Evolutionary conservation across 64 coral and sea anemone genomes (phyloP).

Genomic region (Montipora foliosa): DNA sequence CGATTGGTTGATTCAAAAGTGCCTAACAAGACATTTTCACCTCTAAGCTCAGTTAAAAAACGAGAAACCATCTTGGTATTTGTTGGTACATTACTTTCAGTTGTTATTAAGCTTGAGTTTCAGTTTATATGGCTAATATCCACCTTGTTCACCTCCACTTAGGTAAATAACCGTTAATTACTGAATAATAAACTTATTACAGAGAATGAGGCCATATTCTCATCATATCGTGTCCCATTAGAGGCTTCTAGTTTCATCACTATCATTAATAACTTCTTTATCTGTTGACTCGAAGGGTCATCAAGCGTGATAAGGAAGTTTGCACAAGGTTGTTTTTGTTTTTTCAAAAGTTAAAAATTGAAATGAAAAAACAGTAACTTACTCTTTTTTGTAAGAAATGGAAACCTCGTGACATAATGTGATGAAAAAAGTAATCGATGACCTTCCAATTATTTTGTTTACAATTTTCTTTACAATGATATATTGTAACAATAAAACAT

Average conservation of each 20-base stretch:
- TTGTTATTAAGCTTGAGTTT: too few relatives aligned
- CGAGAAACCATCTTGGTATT: too few relatives aligned
- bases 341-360: background rate
- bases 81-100: too few relatives aligned
- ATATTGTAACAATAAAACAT: background rate
- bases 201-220: background rate
- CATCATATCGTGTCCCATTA: background rate
- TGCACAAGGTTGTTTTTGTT: background rate
- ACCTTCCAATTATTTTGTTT: background rate
- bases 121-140: too few relatives aligned
- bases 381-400: background rate
- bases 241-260: background rate
- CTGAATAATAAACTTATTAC: background rate
- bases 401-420: background rate
- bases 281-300: background rate
- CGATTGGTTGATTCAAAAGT: too few relatives aligned
- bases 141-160: too few relatives aligned
- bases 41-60: too few relatives aligned
- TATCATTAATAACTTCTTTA: background rate
- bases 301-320: background rate
- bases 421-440: background rate
- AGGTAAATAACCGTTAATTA: too few relatives aligned
- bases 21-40: too few relatives aligned
- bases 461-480: constrained; percentile 7
- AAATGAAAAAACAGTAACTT: background rate